Evolutionary conservation across 2,797 vertebrate species (phyloP), one percentile per base, ranked within the genome.

Genomic region (Aselliscus stoliczkanus): DNA sequence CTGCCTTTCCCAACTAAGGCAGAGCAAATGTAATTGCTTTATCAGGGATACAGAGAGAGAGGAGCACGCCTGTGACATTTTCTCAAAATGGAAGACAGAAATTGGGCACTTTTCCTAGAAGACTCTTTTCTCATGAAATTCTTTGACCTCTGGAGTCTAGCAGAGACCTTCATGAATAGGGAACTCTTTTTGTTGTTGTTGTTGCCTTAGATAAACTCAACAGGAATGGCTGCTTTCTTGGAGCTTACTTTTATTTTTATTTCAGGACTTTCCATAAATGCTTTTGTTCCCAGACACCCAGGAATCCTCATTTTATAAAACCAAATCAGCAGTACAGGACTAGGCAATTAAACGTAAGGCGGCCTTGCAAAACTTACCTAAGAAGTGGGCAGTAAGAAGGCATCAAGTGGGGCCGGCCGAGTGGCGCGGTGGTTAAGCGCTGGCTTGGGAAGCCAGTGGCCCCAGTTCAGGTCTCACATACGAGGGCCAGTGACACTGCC

Each of bases 171-270:
- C 52, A 85, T 70, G 7, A 34, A 82, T 27, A 93, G 64, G 87
- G 64, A 88, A 15, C 31, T 81, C 4, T 3, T 84, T 69, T 81
- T 62, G 1, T 62, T 62, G 11, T 23, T 58, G 21, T 31, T 54
- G 23, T 62, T 79, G 20, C 15, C 44, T 72, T 75, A 76, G 52
- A 69, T 10, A 84, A 72, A 42, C n/a, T 50, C 10, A 34, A 4
- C 20, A 77, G 10, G 31, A 82, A 4, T 12, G 9, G 52, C 65
- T 91, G 42, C 23, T 77, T 95, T 87, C 34, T 47, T 77, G 12
- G 42, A 91, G 70, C 4, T 54, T 54, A 54, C 20, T 82, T 97
- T 94, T 79, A 69, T 70, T 73, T 94, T 92, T 88, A 69, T 85
- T 84, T 85, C 54, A 86, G 23, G 50, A 60, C n/a, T 90, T 95